Percentiles rank a stretch among this genome's conserved stretches.
Conservation (phyloP, 2,113 vertebrate species). For the Hippocampus zosterae region DNA sequence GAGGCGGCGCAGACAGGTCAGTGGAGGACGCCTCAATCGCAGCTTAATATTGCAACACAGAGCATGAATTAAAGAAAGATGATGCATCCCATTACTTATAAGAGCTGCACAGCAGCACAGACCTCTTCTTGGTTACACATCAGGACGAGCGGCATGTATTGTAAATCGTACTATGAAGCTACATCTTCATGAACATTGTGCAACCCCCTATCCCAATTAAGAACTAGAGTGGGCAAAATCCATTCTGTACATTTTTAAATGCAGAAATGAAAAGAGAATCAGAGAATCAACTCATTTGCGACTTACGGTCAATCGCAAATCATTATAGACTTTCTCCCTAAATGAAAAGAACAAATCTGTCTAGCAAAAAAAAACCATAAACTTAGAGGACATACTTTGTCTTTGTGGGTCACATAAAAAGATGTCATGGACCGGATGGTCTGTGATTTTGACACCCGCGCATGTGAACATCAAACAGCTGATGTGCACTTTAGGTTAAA, state of each 20-base stretch:
- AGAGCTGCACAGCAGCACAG: neutral
- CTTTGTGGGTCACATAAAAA: neutral
- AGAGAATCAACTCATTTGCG: no score
- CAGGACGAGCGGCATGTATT: neutral
- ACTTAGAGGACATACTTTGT: neutral
- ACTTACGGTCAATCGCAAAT: no score
- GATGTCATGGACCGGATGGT: neutral
- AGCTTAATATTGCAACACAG: constrained; percentile 66
- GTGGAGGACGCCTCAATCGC: constrained; percentile 62
- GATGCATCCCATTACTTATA: constrained; percentile 39
- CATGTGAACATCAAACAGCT: constrained; percentile 2
- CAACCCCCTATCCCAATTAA: neutral
- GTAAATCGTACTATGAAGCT: neutral
- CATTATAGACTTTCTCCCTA: no score
- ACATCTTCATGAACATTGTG: neutral
- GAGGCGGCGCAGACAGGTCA: constrained; percentile 45
- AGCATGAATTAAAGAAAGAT: constrained; percentile 67
- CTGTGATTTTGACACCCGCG: neutral
- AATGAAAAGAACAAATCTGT: no score
- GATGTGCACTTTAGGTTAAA: constrained; percentile 2
- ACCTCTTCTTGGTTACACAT: neutral
- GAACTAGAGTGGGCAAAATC: neutral
- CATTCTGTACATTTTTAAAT: no score
- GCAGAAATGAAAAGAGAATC: no score
- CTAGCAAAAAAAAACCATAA: neutral